phyloP scores from a whole-genome alignment of 2,888 invertebrate species.

The Agriopis marginaria region DNA sequence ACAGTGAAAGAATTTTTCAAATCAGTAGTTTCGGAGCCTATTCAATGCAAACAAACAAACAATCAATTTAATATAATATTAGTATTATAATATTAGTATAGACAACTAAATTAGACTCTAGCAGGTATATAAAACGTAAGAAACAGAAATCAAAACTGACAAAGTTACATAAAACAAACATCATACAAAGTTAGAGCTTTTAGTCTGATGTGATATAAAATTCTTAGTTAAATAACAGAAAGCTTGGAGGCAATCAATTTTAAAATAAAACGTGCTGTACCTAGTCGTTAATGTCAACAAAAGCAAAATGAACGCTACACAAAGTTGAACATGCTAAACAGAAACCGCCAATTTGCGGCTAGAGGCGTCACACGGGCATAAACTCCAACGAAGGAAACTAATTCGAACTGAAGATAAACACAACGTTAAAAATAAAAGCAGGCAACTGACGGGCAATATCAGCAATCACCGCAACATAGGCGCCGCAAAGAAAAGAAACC shows the following conservation, averaged over 20 bases:
- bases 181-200: too few relatives aligned
- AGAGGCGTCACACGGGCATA: conserved; percentile 33
- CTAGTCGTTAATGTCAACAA: conserved; percentile 3
- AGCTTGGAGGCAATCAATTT: conserved; percentile 6
- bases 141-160: too few relatives aligned
- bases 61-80: too few relatives aligned
- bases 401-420: conserved; percentile 43
- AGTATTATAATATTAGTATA: too few relatives aligned
- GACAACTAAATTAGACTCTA: too few relatives aligned
- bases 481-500: conserved; percentile 59
- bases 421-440: conserved; percentile 45
- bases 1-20: too few relatives aligned
- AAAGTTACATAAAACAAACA: too few relatives aligned
- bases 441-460: conserved; percentile 52
- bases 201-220: too few relatives aligned
- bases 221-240: neutral
- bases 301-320: neutral
- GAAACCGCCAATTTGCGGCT: conserved; percentile 46
- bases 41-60: too few relatives aligned
- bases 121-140: too few relatives aligned
- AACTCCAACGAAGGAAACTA: conserved; percentile 38
- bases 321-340: conserved; percentile 34
- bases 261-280: neutral
- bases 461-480: conserved; percentile 59
- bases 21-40: too few relatives aligned